Percentiles rank a stretch among this genome's conserved stretches.
These are phyloP conservation scores for Drosophila novamexicana DNA, from an alignment of 1,140 invertebrate species.

Conservation along the genomic window DNA sequence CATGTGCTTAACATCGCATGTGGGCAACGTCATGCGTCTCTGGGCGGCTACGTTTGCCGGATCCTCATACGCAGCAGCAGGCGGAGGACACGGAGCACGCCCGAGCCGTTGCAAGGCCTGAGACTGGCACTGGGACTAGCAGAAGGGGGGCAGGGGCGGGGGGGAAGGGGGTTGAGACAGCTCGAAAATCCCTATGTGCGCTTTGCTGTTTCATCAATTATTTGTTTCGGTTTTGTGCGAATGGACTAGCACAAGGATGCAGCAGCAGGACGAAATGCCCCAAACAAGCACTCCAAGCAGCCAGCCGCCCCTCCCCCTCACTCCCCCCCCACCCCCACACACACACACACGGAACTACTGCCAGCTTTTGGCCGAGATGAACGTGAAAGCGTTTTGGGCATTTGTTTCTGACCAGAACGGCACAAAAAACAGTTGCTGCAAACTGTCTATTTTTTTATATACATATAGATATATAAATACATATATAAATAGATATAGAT, in stretches of 20 bases:
- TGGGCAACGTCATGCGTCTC: conserved; percentile 54
- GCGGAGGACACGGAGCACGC: conserved; percentile 1
- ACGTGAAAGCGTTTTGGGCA: conserved; percentile 36
- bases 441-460: conserved; percentile 14
- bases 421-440: conserved; percentile 38
- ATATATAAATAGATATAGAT: background rate
- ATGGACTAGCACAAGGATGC: conserved; percentile 46
- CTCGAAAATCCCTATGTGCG: conserved; percentile 59
- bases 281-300: background rate
- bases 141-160: background rate
- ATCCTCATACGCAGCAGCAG: conserved; percentile 29
- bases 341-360: background rate
- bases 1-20: conserved; percentile 49
- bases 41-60: conserved; percentile 10
- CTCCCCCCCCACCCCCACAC: background rate
- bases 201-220: conserved; percentile 64
- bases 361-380: background rate
- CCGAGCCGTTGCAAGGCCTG: conserved; percentile 8
- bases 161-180: conserved; percentile 13
- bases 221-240: conserved; percentile 60
- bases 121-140: background rate
- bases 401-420: conserved; percentile 30
- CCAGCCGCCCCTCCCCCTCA: background rate
- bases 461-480: conserved; percentile 1
- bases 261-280: conserved; percentile 18